Conservation (phyloP, 2,797 vertebrate species). For the Myoxocephalus aenaeus region DNA sequence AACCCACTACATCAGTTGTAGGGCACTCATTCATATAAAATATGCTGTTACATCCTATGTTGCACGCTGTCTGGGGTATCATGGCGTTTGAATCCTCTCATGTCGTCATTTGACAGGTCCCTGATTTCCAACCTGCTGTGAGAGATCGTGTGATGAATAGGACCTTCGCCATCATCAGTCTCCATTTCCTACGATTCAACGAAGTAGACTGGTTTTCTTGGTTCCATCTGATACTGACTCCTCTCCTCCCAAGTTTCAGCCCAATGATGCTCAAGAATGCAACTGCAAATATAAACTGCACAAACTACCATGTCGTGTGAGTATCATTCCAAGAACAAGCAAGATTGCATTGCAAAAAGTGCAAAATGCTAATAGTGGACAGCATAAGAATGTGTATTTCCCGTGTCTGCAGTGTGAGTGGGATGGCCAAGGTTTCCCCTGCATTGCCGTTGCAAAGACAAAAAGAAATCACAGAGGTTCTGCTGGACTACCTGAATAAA, state of each 20-base stretch:
- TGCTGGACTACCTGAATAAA: slow-evolving; percentile 44
- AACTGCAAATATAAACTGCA: slow-evolving; percentile 51
- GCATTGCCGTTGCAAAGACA: not conserved
- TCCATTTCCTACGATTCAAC: not conserved
- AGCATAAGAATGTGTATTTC: not conserved
- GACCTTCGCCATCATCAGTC: slow-evolving; percentile 58
- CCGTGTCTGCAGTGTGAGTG: slow-evolving; percentile 46
- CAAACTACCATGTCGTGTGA: slow-evolving; percentile 67
- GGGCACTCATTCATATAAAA: not conserved
- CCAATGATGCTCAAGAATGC: slow-evolving; percentile 55
- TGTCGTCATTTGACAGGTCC: slow-evolving; percentile 43
- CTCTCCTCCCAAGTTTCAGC: slow-evolving; percentile 63
- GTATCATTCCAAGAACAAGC: slow-evolving; percentile 12
- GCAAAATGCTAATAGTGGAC: not conserved
- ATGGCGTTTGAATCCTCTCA: not conserved
- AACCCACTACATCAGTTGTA: not conserved
- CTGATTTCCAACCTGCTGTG: slow-evolving; percentile 39
- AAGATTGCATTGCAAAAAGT: not conserved
- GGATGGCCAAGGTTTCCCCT: slow-evolving; percentile 21
- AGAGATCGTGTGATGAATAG: slow-evolving; percentile 59
- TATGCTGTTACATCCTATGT: not conserved
- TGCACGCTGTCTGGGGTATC: not conserved
- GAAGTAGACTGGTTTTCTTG: slow-evolving; percentile 29
- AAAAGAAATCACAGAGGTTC: slow-evolving; percentile 27
- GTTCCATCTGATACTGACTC: slow-evolving; percentile 53